Evolutionary conservation across 2,113 vertebrate genomes (phyloP).

Genomic region (Centropus unirufus): DNA sequence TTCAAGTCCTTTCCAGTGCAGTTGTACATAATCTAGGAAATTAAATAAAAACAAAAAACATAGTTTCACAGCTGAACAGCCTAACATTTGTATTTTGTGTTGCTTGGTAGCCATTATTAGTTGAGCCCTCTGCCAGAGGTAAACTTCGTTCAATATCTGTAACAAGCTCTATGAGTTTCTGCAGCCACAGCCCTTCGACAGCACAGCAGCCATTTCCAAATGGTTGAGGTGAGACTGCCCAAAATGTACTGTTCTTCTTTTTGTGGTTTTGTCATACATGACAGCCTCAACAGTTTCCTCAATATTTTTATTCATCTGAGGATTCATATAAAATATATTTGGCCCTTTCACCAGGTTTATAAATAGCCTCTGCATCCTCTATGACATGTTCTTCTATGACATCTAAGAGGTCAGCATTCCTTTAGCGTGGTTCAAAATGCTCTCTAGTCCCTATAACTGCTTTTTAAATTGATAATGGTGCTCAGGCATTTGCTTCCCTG

Average conservation of each 20-base stretch:
- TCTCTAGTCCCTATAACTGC: neutral
- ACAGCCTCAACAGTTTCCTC: neutral
- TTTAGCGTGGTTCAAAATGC: slow-evolving; percentile 50
- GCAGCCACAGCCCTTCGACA: neutral
- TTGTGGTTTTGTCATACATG: neutral
- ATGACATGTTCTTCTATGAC: neutral
- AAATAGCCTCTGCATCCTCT: neutral
- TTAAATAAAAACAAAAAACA: neutral
- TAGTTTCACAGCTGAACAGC: neutral
- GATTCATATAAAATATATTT: neutral
- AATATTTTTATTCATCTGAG: neutral
- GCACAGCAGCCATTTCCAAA: neutral
- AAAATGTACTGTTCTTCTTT: neutral
- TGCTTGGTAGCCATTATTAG: neutral
- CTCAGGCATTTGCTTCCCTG: slow-evolving; percentile 1
- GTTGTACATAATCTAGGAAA: neutral
- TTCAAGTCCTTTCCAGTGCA: neutral
- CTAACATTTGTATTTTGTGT: neutral
- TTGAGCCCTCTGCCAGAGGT: neutral
- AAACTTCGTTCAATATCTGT: neutral
- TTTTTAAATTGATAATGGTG: slow-evolving; percentile 33
- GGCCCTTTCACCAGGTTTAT: neutral
- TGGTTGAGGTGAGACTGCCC: neutral
- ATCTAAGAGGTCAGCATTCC: slow-evolving; percentile 45
- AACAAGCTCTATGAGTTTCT: neutral